phyloP scores from a whole-genome alignment of 2,113 vertebrate species.

The Scolopax mira region DNA sequence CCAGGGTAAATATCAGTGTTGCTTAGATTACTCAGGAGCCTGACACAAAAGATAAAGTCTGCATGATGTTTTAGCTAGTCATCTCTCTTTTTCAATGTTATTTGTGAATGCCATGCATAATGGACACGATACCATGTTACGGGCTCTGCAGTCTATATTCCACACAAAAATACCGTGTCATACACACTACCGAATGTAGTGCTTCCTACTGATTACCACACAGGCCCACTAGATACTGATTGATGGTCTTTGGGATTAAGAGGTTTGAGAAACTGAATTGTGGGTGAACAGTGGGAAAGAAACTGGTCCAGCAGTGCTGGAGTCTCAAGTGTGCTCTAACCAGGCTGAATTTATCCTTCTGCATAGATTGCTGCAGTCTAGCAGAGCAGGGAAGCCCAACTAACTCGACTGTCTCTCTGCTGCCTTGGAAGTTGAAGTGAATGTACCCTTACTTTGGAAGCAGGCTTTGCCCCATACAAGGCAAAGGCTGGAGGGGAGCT shows the following conservation, averaged over 20 bases:
- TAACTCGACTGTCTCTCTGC: background rate
- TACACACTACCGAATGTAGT: rapidly evolving
- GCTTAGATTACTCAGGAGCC: background rate
- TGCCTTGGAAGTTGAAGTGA: background rate
- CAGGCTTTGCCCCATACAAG: background rate
- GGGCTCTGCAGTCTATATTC: background rate
- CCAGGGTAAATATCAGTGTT: background rate
- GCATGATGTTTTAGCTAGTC: background rate
- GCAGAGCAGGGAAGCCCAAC: background rate
- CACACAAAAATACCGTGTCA: background rate
- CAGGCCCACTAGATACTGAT: background rate
- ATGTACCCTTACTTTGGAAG: background rate
- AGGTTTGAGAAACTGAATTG: background rate
- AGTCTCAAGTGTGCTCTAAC: background rate
- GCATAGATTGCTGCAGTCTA: background rate
- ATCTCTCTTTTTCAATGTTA: background rate
- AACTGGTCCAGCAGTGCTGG: background rate
- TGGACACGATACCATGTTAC: background rate
- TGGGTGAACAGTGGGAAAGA: background rate
- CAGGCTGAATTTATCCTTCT: background rate
- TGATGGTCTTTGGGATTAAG: background rate
- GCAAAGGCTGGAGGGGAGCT: background rate
- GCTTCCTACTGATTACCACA: background rate
- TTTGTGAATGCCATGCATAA: background rate
- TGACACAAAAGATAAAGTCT: background rate